These are phyloP conservation scores for Rhineura floridana DNA, from an alignment of 2,113 vertebrate species.

Conservation along the genomic window DNA sequence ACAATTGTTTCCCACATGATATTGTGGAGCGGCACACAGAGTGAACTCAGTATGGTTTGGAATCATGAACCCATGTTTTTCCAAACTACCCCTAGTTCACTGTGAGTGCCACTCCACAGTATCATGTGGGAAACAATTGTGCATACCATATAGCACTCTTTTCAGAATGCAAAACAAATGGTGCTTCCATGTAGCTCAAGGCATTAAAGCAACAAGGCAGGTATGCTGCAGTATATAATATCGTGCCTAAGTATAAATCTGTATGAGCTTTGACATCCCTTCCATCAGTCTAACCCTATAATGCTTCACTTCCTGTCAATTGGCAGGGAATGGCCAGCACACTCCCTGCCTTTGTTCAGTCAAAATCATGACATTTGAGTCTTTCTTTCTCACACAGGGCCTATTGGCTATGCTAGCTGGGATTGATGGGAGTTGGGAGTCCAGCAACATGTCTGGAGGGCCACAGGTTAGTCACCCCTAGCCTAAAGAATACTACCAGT, in stretches of 20 bases:
- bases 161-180: neutral
- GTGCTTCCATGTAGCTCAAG: neutral
- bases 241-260: neutral
- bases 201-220: neutral
- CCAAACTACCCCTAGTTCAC: neutral
- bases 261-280: neutral
- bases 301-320: neutral
- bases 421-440: neutral
- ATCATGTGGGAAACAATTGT: neutral
- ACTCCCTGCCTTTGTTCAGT: neutral
- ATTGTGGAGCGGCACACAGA: neutral
- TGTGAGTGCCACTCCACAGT: neutral
- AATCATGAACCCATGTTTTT: neutral
- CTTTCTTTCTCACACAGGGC: neutral
- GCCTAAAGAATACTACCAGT: neutral
- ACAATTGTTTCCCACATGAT: neutral
- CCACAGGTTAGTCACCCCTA: neutral
- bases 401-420: neutral
- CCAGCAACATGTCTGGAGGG: neutral
- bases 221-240: neutral
- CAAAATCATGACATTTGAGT: neutral
- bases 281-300: neutral
- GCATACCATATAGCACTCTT: neutral
- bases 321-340: neutral
- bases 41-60: neutral